These are phyloP conservation scores for Butorides virescens DNA, from an alignment of 2,113 vertebrate genomes.

Conservation along the genomic window DNA sequence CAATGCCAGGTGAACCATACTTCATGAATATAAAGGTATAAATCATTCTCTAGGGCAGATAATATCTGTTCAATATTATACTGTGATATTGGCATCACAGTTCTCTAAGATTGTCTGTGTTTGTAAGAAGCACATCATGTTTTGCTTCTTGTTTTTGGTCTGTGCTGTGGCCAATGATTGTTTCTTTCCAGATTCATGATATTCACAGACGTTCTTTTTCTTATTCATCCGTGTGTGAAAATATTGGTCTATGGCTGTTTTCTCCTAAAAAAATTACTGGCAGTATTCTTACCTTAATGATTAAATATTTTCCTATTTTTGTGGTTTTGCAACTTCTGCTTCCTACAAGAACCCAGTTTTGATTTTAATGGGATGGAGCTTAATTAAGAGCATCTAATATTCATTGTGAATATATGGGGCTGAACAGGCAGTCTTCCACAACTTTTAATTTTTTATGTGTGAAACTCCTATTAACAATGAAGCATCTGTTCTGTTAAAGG, in stretches of 20 bases:
- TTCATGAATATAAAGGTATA: background rate
- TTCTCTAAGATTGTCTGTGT: background rate
- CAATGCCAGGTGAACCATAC: background rate
- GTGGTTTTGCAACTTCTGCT: slow-evolving; percentile 26
- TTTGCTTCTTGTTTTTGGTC: background rate
- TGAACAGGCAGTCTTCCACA: slow-evolving; percentile 31
- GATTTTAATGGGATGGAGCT: background rate
- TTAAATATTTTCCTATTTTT: background rate
- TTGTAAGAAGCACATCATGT: background rate
- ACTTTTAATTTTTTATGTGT: slow-evolving; percentile 57
- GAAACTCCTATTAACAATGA: slow-evolving; percentile 36
- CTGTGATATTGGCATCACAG: background rate
- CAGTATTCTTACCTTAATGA: background rate
- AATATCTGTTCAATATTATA: background rate
- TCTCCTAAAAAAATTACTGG: background rate
- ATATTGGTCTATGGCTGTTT: background rate
- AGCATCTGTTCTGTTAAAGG: slow-evolving; percentile 64
- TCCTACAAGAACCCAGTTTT: background rate
- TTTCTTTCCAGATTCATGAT: background rate
- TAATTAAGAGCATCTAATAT: slow-evolving; percentile 41
- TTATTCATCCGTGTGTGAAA: background rate
- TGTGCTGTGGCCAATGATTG: background rate
- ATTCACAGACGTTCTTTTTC: background rate
- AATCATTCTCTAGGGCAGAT: background rate
- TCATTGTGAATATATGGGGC: slow-evolving; percentile 12